Evolutionary conservation across 2,113 vertebrate genomes (phyloP).

Genomic region (Toxotes chatareus): DNA sequence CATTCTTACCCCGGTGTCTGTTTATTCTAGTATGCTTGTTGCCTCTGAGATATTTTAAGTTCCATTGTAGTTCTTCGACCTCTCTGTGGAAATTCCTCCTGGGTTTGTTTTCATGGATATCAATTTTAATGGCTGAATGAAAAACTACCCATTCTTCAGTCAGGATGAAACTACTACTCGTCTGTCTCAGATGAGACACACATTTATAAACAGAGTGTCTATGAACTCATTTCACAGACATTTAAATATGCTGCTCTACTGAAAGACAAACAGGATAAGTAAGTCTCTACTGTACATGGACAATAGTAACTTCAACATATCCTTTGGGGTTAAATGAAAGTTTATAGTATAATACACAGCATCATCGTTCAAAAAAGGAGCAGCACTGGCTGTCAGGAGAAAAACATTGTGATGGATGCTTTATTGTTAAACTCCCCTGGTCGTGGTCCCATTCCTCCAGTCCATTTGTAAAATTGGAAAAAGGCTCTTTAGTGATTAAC

Average conservation of each 20-base stretch:
- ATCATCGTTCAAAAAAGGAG: slow-evolving; percentile 4
- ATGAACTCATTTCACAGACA: background rate
- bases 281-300: background rate
- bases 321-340: background rate
- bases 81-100: slow-evolving; percentile 38
- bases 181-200: background rate
- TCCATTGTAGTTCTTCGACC: slow-evolving; percentile 38
- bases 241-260: background rate
- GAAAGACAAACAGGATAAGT: background rate
- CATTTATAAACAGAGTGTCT: slow-evolving; percentile 15
- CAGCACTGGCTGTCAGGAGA: background rate
- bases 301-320: background rate
- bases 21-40: slow-evolving; percentile 59
- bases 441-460: background rate
- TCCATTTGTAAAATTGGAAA: background rate
- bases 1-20: slow-evolving; percentile 61
- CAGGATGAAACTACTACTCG: slow-evolving; percentile 2
- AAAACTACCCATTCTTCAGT: slow-evolving; percentile 21
- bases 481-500: background rate
- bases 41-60: slow-evolving; percentile 55
- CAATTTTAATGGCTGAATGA: slow-evolving; percentile 23
- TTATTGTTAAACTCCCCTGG: background rate
- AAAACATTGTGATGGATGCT: background rate
- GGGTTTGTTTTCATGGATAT: slow-evolving; percentile 36
- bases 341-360: background rate